Conservation (phyloP, 2,888 invertebrate species). For the Caenorhabditis sp. region DNA sequence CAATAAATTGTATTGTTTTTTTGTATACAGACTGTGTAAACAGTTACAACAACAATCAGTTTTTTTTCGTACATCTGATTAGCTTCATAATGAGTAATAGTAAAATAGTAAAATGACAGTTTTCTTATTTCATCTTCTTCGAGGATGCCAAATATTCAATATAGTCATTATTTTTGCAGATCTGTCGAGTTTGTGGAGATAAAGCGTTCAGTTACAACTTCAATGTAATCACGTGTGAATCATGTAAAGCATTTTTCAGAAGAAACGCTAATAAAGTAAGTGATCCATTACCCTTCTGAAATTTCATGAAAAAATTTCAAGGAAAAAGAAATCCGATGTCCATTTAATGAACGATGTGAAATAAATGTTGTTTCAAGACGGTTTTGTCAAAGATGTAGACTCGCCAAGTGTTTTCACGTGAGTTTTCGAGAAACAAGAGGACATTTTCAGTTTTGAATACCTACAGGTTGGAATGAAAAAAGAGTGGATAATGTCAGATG, state of each 20-base stretch:
- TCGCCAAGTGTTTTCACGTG: slow-evolving; percentile 85
- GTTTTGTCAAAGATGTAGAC: slow-evolving; percentile 93
- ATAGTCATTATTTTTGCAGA: slow-evolving; percentile 34
- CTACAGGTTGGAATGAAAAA: slow-evolving; percentile 68
- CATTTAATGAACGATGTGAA: slow-evolving; percentile 65
- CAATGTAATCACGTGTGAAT: slow-evolving; percentile 80
- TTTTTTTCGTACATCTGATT: no score
- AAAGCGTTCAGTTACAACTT: slow-evolving; percentile 69
- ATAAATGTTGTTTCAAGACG: slow-evolving; percentile 78
- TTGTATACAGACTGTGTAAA: no score
- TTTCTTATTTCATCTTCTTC: no score
- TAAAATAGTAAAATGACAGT: no score
- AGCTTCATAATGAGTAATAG: no score
- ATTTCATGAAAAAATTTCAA: slow-evolving; percentile 10
- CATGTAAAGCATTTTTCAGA: slow-evolving; percentile 94
- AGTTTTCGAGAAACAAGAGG: not conserved
- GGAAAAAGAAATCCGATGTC: slow-evolving; percentile 67
- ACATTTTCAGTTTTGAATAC: no score
- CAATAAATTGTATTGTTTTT: no score
- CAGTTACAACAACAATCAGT: no score
- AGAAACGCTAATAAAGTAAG: slow-evolving; percentile 81
- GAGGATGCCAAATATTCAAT: no score
- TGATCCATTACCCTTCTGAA: not conserved
- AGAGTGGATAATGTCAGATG: slow-evolving; percentile 70
- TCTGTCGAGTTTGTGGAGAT: slow-evolving; percentile 93